These are phyloP conservation scores for Emydoidea blandingii DNA, from an alignment of 2,797 vertebrate species.

Conservation along the genomic window DNA sequence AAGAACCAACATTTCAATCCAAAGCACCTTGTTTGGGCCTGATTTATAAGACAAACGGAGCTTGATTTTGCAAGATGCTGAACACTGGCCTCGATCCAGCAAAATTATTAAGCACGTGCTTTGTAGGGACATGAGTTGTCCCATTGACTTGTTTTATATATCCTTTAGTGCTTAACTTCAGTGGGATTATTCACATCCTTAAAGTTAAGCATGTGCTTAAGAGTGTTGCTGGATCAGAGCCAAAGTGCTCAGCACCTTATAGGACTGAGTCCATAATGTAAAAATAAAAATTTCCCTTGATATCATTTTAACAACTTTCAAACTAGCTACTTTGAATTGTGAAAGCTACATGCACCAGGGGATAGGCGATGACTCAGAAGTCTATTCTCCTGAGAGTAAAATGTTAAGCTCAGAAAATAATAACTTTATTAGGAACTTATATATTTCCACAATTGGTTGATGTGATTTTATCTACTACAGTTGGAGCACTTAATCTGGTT, in stretches of 20 bases:
- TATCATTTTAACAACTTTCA: not conserved
- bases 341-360: not conserved
- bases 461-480: not conserved
- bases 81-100: not conserved
- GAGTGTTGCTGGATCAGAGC: not conserved
- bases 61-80: not conserved
- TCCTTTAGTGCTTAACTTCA: not conserved
- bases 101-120: not conserved
- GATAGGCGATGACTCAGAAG: not conserved
- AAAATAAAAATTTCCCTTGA: not conserved
- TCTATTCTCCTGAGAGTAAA: not conserved
- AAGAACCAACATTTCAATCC: not conserved
- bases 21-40: not conserved
- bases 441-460: not conserved
- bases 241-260: not conserved
- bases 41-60: not conserved
- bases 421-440: not conserved
- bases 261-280: not conserved
- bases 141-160: not conserved
- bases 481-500: not conserved
- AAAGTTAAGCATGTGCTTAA: not conserved
- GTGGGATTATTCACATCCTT: not conserved
- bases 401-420: not conserved
- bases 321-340: not conserved
- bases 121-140: not conserved